Evolutionary conservation across 2,113 vertebrate species (phyloP), one percentile per base, ranked within the genome.

Genomic region (Nothoprocta pentlandii): DNA sequence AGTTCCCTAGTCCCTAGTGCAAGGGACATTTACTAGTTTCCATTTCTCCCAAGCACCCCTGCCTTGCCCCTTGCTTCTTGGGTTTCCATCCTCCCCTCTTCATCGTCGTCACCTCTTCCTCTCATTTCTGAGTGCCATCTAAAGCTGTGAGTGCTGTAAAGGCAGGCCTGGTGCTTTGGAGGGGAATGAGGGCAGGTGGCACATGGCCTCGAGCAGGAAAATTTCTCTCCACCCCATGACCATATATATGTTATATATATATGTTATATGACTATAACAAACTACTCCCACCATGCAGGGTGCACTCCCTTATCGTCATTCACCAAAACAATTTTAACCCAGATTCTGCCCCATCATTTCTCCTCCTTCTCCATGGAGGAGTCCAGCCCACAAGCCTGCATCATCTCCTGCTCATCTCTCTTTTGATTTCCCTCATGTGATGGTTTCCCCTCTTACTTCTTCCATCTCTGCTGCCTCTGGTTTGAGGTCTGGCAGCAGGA

Each of bases 381-480:
- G 7, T 78, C 16, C 3, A 51, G 23, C 26, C 64, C 36, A 54
- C 22, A 63, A 10, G 46, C 14, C 21, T 1, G 36, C 9, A 49
- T 90, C 21, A 41, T 10, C 41, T 0, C 6, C 34, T 23, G 87
- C 88, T 59, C 54, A 58, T 42, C 34, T 84, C 75, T 59, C 71
- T 92, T 94, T 80, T 58, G 39, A 90, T 76, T 89, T 92, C 77
- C 39, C 47, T 56, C 39, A 64, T 75, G 34, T 61, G 47, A 93
- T 56, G 26, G 12, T 51, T 90, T 61, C 22, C 34, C 54, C 39
- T 16, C 3, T 1, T 20, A 28, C 64, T 92, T 86, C 86, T 80
- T 34, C 32, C 71, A 19, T 42, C 41, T 73, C 32, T 73, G 8
- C 59, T 67, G 19, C 17, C 86, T 42, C 32, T 86, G 42, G 62